Percentiles rank a stretch among this genome's conserved stretches.
Evolutionary conservation across 2,888 invertebrate genomes (phyloP).

Genomic region (Carpatolechia fugitivella): DNA sequence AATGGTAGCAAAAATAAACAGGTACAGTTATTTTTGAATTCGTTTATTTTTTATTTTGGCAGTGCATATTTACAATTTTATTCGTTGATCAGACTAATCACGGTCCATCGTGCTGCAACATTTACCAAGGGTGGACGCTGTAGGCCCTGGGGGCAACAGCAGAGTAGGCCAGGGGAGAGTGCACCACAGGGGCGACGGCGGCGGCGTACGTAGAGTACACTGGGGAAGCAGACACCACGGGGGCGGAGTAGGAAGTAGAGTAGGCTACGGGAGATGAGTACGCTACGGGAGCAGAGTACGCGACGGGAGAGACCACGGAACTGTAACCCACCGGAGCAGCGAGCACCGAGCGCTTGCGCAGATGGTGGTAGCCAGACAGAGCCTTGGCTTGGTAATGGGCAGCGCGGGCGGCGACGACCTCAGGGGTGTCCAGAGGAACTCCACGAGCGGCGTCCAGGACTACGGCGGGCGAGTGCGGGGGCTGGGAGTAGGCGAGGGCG

Average conservation of each 20-base stretch:
- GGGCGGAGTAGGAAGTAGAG: conserved; percentile 35
- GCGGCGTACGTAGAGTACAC: conserved; percentile 25
- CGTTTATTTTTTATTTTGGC: conserved; percentile 36
- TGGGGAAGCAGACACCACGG: conserved; percentile 37
- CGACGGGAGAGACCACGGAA: conserved; percentile 45
- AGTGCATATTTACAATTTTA: conserved; percentile 32
- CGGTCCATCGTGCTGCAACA: not conserved
- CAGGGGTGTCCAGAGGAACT: conserved; percentile 72
- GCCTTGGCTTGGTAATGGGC: conserved; percentile 71
- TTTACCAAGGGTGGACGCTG: conserved; percentile 60
- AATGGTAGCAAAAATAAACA: no score
- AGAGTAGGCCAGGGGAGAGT: conserved; percentile 32
- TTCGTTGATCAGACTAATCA: conserved; percentile 27
- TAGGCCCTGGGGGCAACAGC: conserved; percentile 44
- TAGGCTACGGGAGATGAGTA: conserved; percentile 27
- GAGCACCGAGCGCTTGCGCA: conserved; percentile 57
- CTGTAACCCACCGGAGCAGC: conserved; percentile 50
- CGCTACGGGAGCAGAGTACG: conserved; percentile 30
- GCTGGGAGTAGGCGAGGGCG: conserved; percentile 43
- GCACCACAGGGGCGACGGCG: conserved; percentile 19
- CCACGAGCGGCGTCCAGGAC: conserved; percentile 65
- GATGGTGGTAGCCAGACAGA: conserved; percentile 57
- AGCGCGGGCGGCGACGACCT: conserved; percentile 69
- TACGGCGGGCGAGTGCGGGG: conserved; percentile 65
- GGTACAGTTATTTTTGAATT: no score